These are phyloP conservation scores for Podarcis muralis DNA, from an alignment of 2,113 vertebrate species.

Conservation along the genomic window DNA sequence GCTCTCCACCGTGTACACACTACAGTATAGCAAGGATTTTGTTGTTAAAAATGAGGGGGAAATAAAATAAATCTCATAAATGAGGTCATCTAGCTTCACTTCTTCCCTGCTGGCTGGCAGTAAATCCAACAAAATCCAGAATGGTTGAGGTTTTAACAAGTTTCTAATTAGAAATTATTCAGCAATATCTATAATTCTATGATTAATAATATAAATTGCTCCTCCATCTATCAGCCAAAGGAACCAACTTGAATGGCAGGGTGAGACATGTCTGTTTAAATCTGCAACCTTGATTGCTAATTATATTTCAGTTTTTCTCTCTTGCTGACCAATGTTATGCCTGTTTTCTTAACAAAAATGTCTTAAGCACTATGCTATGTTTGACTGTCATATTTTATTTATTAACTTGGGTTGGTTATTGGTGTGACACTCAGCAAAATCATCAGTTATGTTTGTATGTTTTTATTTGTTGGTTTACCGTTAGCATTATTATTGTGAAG, in stretches of 20 bases:
- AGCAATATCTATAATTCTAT: constrained; percentile 46
- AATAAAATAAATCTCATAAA: constrained; percentile 49
- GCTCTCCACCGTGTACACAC: neutral
- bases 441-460: neutral
- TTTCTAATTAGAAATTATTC: constrained; percentile 77
- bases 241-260: constrained; percentile 36
- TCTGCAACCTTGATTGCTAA: constrained; percentile 26
- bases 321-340: constrained; percentile 1
- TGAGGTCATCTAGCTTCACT: constrained; percentile 50
- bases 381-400: constrained; percentile 20
- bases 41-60: constrained; percentile 44
- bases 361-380: neutral
- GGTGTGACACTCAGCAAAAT: constrained; percentile 10
- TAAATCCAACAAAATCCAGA: constrained; percentile 68
- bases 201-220: constrained; percentile 68
- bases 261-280: constrained; percentile 41
- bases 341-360: neutral
- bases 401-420: neutral
- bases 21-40: neutral
- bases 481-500: neutral
- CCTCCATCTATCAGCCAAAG: constrained; percentile 50
- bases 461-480: neutral
- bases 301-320: constrained; percentile 29
- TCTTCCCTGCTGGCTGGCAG: constrained; percentile 51
- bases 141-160: constrained; percentile 66